phyloP scores from a whole-genome alignment of 2,888 invertebrate genomes.

The Drosophila affinis region DNA sequence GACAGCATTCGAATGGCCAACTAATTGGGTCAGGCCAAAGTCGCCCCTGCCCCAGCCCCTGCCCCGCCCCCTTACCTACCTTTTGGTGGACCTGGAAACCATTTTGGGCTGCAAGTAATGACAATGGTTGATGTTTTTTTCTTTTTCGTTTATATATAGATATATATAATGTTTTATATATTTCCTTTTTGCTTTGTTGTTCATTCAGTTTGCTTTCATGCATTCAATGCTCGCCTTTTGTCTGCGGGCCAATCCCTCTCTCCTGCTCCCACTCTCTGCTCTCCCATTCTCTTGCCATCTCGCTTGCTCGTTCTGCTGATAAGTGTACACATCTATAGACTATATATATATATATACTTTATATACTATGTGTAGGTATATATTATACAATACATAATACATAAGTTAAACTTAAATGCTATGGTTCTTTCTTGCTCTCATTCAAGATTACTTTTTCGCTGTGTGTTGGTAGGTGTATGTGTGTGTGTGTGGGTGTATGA shows the following conservation, averaged over 20 bases:
- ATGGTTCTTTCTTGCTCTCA: conserved; percentile 48
- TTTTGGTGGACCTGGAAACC: conserved; percentile 26
- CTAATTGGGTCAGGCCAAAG: conserved; percentile 63
- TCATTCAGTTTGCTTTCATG: conserved; percentile 66
- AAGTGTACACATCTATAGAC: conserved; percentile 70
- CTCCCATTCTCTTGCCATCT: conserved; percentile 26
- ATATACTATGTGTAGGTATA: conserved; percentile 49
- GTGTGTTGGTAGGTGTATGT: conserved; percentile 30
- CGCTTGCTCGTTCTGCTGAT: conserved; percentile 45
- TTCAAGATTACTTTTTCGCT: conserved; percentile 41
- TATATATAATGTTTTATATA: conserved; percentile 61
- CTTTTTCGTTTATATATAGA: conserved; percentile 55
- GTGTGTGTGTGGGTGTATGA: conserved; percentile 23
- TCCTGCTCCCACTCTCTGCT: not conserved
- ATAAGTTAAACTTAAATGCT: conserved; percentile 65
- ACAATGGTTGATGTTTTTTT: conserved; percentile 54
- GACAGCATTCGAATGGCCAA: conserved; percentile 33
- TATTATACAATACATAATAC: conserved; percentile 73
- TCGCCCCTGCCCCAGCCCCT: not conserved
- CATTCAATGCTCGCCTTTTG: conserved; percentile 72
- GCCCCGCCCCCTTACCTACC: too few relatives aligned
- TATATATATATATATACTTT: conserved; percentile 54
- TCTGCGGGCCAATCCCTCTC: conserved; percentile 39
- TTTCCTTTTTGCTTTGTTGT: conserved; percentile 63
- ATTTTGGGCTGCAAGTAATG: conserved; percentile 51